phyloP scores from a whole-genome alignment of 2,113 vertebrate species.

The Microcebus lehilahytsara region DNA sequence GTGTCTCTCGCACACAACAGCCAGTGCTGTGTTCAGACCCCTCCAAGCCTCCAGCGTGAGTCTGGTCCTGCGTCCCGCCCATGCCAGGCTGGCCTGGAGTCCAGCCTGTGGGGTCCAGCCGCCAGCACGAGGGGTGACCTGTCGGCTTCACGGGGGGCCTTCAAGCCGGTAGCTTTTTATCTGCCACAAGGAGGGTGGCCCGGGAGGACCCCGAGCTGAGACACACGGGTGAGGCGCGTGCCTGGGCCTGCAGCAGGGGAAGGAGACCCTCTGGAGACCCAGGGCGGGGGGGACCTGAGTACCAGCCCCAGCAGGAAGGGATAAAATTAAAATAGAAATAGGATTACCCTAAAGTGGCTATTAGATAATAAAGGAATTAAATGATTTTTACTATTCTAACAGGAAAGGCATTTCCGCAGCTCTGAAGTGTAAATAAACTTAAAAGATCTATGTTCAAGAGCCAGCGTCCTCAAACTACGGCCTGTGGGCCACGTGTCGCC shows the following conservation, averaged over 20 bases:
- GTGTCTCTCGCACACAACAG: not conserved
- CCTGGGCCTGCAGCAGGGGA: not conserved
- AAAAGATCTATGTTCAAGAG: not conserved
- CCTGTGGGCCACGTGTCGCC: too few relatives aligned
- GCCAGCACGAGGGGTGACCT: not conserved
- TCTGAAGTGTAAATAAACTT: not conserved
- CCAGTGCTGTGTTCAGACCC: not conserved
- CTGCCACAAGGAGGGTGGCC: fast-evolving
- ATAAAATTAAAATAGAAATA: not conserved
- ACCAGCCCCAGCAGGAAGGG: too few relatives aligned
- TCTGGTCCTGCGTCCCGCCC: not conserved
- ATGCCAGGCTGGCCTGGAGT: fast-evolving
- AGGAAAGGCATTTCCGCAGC: not conserved
- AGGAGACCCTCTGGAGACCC: not conserved
- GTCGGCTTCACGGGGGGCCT: fast-evolving
- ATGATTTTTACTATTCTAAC: not conserved
- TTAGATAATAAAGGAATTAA: too few relatives aligned
- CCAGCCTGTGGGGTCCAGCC: not conserved
- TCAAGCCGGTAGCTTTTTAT: fast-evolving
- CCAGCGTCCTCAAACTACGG: too few relatives aligned
- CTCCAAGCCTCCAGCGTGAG: not conserved
- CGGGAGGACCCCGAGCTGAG: fast-evolving
- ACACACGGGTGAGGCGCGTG: fast-evolving
- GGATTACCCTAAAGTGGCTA: too few relatives aligned
- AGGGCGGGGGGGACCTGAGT: too few relatives aligned